Evolutionary conservation across 2,113 vertebrate genomes (phyloP), one percentile per base, ranked within the genome.

Genomic region (Chitala chitala): DNA sequence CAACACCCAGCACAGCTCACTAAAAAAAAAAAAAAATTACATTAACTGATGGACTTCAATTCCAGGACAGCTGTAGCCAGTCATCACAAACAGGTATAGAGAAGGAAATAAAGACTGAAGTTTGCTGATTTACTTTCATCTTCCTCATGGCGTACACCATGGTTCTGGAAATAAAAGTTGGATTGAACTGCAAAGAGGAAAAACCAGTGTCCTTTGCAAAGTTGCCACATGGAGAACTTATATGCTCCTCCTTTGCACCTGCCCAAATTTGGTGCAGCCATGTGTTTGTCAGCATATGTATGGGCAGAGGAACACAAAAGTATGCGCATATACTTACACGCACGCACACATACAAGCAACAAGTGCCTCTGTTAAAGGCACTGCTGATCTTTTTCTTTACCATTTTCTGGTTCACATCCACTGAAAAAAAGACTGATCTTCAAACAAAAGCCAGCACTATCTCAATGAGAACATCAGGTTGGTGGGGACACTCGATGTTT

Each of bases 11-110:
- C 68, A 44, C 76, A 72, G 48, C 65, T 33, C 48, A 29, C 44
- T 73, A 74, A 79, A 78, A 80, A 77, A 78, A 53, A 65, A 71
- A 74, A 56, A 56, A 31, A 75, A 70, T 78, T n/a, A n/a, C n/a
- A n/a, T n/a, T n/a, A n/a, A n/a, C n/a, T 76, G 68, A 55, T 46
- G 7, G 69, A 9, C 72, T 78, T 81, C 24, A 63, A 40, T 22
- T 69, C 65, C 26, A 46, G 24, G 46, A 75, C 53, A 56, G 36
- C 24, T 56, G 63, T 33, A 15, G 63, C 56, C 26, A 33, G 24
- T 26, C n/a, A n/a, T n/a, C n/a, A n/a, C n/a, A n/a, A n/a, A n/a
- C n/a, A n/a, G n/a, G n/a, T n/a, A n/a, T n/a, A n/a, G n/a, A n/a
- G n/a, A 38, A 38, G 40, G 61, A 31, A 66, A 54, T 26, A 38